Percentiles rank a stretch among this genome's conserved stretches.
phyloP scores from a whole-genome alignment of 2,888 invertebrate species.

The Clanis bilineata region DNA sequence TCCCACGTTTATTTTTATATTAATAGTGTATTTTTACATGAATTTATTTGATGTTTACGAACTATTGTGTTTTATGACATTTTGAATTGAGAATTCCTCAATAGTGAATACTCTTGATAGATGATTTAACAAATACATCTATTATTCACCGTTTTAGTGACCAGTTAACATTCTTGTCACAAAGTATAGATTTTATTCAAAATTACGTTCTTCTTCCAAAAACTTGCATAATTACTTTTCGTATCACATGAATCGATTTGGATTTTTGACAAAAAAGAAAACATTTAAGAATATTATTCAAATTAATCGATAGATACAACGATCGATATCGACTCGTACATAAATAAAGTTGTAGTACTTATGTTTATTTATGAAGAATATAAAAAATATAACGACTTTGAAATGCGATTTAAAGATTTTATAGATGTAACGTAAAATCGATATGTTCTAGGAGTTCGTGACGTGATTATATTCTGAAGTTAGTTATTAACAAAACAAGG shows the following conservation, averaged over 20 bases:
- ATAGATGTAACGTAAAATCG: slow-evolving; percentile 10
- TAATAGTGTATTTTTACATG: background rate
- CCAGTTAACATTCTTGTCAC: background rate
- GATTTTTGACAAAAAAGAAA: background rate
- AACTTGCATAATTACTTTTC: background rate
- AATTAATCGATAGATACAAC: slow-evolving; percentile 16
- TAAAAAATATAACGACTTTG: slow-evolving; percentile 11
- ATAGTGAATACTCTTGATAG: background rate
- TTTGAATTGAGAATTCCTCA: background rate
- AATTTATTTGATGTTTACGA: background rate
- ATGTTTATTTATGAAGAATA: slow-evolving; percentile 18
- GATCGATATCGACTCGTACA: slow-evolving; percentile 2
- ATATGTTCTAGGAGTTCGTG: background rate
- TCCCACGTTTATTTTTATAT: slow-evolving; percentile 17
- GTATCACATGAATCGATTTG: background rate
- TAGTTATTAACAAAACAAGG: too few relatives aligned
- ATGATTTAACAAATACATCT: background rate
- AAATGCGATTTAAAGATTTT: slow-evolving; percentile 6
- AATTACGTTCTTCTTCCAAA: background rate
- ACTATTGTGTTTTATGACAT: background rate
- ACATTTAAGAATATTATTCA: slow-evolving; percentile 15
- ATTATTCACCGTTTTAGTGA: too few relatives aligned
- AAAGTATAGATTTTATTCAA: background rate
- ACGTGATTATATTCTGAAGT: background rate
- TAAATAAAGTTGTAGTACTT: slow-evolving; percentile 12